phyloP scores from a whole-genome alignment of 2,888 invertebrate species.

The Drosophila meridionalis region DNA sequence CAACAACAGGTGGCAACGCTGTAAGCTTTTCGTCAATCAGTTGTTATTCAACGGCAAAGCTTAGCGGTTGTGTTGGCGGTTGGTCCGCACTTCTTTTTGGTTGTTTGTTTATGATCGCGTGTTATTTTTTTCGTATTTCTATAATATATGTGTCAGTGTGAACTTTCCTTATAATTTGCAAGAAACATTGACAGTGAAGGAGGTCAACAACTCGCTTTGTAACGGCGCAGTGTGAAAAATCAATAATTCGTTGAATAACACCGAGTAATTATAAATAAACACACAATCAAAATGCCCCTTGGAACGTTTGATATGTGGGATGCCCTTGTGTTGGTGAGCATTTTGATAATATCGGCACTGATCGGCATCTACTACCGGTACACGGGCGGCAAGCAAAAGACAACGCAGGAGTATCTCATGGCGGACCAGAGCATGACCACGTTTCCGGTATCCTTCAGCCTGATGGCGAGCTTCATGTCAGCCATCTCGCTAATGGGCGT shows the following conservation, averaged over 20 bases:
- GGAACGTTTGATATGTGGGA: conserved; percentile 88
- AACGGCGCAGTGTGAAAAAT: conserved; percentile 53
- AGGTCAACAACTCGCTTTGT: conserved; percentile 60
- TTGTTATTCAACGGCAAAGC: conserved; percentile 63
- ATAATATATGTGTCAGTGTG: conserved; percentile 10
- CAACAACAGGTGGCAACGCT: conserved; percentile 47
- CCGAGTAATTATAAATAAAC: conserved; percentile 15
- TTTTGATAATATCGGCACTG: conserved; percentile 89
- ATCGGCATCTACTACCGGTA: conserved; percentile 95
- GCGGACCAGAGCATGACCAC: conserved; percentile 93
- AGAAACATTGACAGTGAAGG: conserved; percentile 61
- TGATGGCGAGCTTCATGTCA: conserved; percentile 97
- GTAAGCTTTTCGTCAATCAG: conserved; percentile 20
- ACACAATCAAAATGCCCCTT: conserved; percentile 47
- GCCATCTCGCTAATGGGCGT: conserved; percentile 95
- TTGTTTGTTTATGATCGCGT: conserved; percentile 47
- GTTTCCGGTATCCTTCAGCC: conserved; percentile 92
- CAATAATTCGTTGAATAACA: conserved; percentile 43
- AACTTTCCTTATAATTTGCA: conserved; percentile 40
- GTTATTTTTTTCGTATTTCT: conserved; percentile 31
- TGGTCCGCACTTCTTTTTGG: conserved; percentile 10
- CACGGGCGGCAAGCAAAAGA: conserved; percentile 94
- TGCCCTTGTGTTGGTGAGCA: conserved; percentile 90
- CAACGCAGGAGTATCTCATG: conserved; percentile 94
- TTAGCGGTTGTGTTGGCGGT: conserved; percentile 25